Percentiles rank a stretch among this genome's conserved stretches.
Conservation (phyloP, 35 echinoderm and acorn worm genomes). For the Anneissia japonica region DNA sequence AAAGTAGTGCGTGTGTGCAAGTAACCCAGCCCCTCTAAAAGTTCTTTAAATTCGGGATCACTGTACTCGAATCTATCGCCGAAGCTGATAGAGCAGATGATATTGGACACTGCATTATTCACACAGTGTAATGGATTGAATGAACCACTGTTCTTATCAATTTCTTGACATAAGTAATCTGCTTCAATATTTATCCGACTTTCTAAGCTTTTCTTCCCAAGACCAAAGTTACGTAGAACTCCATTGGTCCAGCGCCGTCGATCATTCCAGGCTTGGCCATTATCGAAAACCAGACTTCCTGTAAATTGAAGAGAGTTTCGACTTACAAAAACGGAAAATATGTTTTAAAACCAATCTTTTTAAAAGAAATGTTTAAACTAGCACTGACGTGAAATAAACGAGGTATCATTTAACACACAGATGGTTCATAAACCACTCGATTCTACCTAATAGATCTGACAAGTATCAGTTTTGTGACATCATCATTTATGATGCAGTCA, state of each 20-base stretch:
- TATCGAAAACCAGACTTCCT: conserved; percentile 41
- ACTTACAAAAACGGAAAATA: too few relatives aligned
- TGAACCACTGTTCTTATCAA: not conserved
- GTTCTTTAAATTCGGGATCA: conserved; percentile 44
- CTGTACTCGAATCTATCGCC: conserved; percentile 48
- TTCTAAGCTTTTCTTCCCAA: conserved; percentile 42
- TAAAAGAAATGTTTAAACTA: too few relatives aligned
- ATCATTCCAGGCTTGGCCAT: conserved; percentile 60
- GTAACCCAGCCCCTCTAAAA: conserved; percentile 5
- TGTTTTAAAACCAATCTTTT: too few relatives aligned
- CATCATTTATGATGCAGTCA: too few relatives aligned
- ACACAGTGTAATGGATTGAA: conserved; percentile 34
- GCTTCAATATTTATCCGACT: not conserved
- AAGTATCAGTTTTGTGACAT: too few relatives aligned
- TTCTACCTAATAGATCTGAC: too few relatives aligned
- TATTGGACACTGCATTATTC: conserved; percentile 47
- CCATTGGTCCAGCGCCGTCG: conserved; percentile 45
- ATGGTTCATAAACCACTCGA: too few relatives aligned
- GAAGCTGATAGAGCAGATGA: conserved; percentile 52
- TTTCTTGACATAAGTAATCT: not conserved
- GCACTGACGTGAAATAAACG: too few relatives aligned
- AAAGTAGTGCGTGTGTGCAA: conserved; percentile 4
- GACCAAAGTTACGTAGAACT: conserved; percentile 63
- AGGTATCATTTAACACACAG: too few relatives aligned
- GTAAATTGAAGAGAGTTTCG: too few relatives aligned